Evolutionary conservation across 30 jellyfish, hydroid and myxozoan genomes (phyloP).

Genomic region (Mastigias papua): DNA sequence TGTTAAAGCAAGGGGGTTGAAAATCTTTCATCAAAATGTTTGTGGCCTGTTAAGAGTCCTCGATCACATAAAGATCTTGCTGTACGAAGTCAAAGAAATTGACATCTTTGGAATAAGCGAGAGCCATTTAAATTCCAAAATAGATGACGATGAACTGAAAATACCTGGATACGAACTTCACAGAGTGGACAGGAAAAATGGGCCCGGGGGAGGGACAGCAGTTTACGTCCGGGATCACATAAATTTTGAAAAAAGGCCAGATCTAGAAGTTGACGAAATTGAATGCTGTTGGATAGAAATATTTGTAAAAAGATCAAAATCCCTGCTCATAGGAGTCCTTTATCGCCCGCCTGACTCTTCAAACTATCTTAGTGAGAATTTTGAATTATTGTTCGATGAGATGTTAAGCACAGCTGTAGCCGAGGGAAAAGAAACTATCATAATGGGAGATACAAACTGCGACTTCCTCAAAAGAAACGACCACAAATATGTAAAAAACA

Average conservation of each 20-base stretch:
- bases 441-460: constrained; percentile 63
- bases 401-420: constrained; percentile 49
- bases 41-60: constrained; percentile 64
- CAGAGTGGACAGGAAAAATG: constrained; percentile 57
- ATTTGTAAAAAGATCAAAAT: constrained; percentile 12
- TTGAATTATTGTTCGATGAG: constrained; percentile 29
- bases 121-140: constrained; percentile 41
- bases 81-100: constrained; percentile 30
- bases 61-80: constrained; percentile 47
- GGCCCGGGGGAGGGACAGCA: constrained; percentile 76
- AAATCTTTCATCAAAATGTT: constrained; percentile 56
- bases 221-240: constrained; percentile 66
- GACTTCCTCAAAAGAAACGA: constrained; percentile 47
- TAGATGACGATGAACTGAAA: constrained; percentile 50
- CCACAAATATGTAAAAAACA: constrained; percentile 29
- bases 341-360: constrained; percentile 70
- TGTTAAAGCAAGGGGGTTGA: constrained; percentile 61
- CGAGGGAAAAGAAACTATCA: constrained; percentile 64
- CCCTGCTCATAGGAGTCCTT: constrained; percentile 53
- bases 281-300: constrained; percentile 60
- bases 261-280: constrained; percentile 49
- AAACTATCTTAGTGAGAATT: constrained; percentile 50
- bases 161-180: constrained; percentile 62
- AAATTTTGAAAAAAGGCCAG: constrained; percentile 44
- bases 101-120: constrained; percentile 58